Percentiles rank a stretch among this genome's conserved stretches.
phyloP scores from a whole-genome alignment of 2,888 invertebrate species.

The Hypercompe scribonia region DNA sequence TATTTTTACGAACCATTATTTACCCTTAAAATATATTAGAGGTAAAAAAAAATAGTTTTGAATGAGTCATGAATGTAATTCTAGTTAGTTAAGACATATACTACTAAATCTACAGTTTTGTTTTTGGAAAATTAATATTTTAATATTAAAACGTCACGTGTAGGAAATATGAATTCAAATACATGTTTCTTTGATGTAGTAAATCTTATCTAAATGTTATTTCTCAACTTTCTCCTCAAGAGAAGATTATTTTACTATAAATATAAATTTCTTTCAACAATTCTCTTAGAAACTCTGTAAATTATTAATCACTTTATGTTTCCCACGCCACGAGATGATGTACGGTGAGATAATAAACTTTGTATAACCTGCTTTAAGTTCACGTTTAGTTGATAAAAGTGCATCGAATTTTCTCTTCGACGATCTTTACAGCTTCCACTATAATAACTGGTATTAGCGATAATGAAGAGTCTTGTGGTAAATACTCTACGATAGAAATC shows the following conservation, averaged over 20 bases:
- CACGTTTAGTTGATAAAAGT: slow-evolving; percentile 13
- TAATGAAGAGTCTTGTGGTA: slow-evolving; percentile 4
- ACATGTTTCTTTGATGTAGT: neutral
- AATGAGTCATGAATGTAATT: neutral
- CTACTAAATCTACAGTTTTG: neutral
- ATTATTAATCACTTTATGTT: slow-evolving; percentile 7
- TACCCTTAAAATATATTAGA: no score
- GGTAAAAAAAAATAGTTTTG: no score
- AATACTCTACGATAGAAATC: neutral
- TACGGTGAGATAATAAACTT: slow-evolving; percentile 15
- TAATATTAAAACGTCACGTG: neutral
- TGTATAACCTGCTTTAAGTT: slow-evolving; percentile 21
- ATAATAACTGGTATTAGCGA: slow-evolving; percentile 5
- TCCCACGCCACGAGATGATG: slow-evolving; percentile 22
- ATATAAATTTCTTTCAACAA: neutral
- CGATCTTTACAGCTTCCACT: neutral
- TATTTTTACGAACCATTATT: no score
- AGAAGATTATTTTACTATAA: neutral
- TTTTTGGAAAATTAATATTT: neutral
- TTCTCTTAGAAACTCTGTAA: neutral
- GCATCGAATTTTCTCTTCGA: slow-evolving; percentile 5
- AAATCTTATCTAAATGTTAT: neutral
- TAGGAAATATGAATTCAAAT: neutral
- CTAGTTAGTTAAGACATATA: neutral
- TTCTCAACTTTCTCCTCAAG: neutral